These are phyloP conservation scores for Nemurella pictetii DNA, from an alignment of 2,888 invertebrate species.

Conservation along the genomic window DNA sequence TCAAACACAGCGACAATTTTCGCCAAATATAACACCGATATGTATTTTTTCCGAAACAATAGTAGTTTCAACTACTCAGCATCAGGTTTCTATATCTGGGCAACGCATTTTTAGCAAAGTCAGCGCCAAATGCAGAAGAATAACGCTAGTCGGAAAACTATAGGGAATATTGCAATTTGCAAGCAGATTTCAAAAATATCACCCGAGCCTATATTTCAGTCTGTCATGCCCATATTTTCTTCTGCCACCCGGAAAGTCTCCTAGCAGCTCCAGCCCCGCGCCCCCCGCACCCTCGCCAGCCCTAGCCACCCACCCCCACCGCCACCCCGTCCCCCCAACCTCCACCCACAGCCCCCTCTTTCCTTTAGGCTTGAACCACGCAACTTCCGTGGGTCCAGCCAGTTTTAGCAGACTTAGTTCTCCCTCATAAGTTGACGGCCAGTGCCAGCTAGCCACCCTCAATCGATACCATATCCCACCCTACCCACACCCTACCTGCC, in stretches of 20 bases:
- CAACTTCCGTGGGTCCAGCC: conserved; percentile 27
- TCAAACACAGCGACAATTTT: too few species aligned
- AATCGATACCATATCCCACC: conserved; percentile 41
- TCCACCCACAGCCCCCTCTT: conserved; percentile 28
- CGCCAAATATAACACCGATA: too few species aligned
- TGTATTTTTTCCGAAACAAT: too few species aligned
- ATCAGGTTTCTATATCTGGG: not conserved
- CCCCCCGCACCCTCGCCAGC: not conserved
- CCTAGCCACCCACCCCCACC: not conserved
- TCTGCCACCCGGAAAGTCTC: not conserved
- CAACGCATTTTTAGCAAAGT: not conserved
- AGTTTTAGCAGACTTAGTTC: conserved; percentile 1
- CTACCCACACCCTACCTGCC: conserved; percentile 26
- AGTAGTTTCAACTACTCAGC: too few species aligned
- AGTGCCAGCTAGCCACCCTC: conserved; percentile 36
- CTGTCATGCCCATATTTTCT: conserved; percentile 30
- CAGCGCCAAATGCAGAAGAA: not conserved
- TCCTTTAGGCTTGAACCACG: not conserved
- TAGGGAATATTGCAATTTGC: not conserved
- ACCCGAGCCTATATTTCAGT: not conserved
- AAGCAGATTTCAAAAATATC: not conserved
- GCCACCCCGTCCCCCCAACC: conserved; percentile 13
- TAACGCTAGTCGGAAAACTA: not conserved
- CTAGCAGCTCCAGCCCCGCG: not conserved
- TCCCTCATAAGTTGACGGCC: conserved; percentile 42